These are phyloP conservation scores for Epistrophe eligans DNA, from an alignment of 2,888 invertebrate species.

Conservation along the genomic window DNA sequence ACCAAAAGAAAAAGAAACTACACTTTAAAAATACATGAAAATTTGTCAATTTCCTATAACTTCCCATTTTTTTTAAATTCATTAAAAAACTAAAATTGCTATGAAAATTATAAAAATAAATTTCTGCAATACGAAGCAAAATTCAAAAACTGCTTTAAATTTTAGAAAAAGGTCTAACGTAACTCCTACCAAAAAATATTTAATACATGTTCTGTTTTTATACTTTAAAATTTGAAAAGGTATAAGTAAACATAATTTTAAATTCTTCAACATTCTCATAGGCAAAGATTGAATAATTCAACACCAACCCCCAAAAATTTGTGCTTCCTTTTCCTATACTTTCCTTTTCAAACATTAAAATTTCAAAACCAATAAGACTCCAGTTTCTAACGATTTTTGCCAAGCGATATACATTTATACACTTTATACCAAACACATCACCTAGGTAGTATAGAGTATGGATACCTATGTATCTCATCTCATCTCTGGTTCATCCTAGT, in stretches of 20 bases:
- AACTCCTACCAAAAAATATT: neutral
- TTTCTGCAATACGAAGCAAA: too few species aligned
- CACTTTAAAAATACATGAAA: too few species aligned
- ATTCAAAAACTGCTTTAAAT: too few species aligned
- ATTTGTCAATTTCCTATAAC: too few species aligned
- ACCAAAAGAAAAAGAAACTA: too few species aligned
- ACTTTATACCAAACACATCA: neutral
- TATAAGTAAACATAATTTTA: neutral
- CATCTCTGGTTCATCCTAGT: conserved; percentile 5
- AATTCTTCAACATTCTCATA: neutral
- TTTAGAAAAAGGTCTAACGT: too few species aligned
- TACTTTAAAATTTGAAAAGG: neutral
- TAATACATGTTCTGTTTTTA: neutral
- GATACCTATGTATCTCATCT: neutral
- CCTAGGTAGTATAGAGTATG: neutral
- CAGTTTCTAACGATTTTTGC: neutral
- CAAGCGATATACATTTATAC: neutral
- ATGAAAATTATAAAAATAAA: too few species aligned
- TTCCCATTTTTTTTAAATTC: too few species aligned
- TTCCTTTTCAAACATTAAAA: conserved; percentile 5
- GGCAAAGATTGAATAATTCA: neutral
- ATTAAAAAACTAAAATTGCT: too few species aligned
- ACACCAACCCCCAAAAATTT: neutral
- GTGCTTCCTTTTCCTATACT: neutral
- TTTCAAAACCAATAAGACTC: conserved; percentile 22